These are phyloP conservation scores for Enteromius afrohamiltoni DNA, from an alignment of 2,797 vertebrate genomes.

Conservation along the genomic window DNA sequence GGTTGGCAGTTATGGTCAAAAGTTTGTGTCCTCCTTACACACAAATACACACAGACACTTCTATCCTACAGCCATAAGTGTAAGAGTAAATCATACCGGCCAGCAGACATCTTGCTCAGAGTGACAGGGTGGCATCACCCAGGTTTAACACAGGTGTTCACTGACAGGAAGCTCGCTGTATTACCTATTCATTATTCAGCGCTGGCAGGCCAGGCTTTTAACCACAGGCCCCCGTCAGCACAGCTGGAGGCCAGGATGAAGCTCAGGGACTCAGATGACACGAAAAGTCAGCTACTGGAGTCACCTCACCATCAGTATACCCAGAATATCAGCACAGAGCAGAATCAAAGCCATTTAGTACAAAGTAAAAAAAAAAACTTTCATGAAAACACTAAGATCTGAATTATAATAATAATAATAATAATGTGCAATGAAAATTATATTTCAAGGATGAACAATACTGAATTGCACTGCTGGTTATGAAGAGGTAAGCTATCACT, in stretches of 20 bases:
- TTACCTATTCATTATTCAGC: constrained; percentile 56
- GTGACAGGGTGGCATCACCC: constrained; percentile 50
- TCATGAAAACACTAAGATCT: background rate
- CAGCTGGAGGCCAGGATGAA: constrained; percentile 46
- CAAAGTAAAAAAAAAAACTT: background rate
- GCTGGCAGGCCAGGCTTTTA: constrained; percentile 8
- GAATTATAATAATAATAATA: background rate
- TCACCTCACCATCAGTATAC: background rate
- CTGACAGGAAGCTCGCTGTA: constrained; percentile 43
- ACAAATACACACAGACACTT: background rate
- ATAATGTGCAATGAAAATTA: background rate
- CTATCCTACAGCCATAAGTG: constrained; percentile 16
- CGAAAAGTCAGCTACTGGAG: constrained; percentile 10
- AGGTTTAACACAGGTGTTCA: constrained; percentile 47
- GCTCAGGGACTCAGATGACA: constrained; percentile 25
- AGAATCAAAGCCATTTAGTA: background rate
- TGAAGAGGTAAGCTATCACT: background rate
- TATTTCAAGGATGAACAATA: background rate
- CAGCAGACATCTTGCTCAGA: constrained; percentile 48
- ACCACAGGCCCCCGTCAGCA: constrained; percentile 32
- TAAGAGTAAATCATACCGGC: constrained; percentile 51
- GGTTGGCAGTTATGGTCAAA: constrained; percentile 8
- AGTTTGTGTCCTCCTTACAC: constrained; percentile 9
- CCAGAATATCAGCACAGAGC: constrained; percentile 6
- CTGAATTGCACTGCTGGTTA: background rate